Evolutionary conservation across 2,113 vertebrate species (phyloP).

Genomic region (Gopherus flavomarginatus): DNA sequence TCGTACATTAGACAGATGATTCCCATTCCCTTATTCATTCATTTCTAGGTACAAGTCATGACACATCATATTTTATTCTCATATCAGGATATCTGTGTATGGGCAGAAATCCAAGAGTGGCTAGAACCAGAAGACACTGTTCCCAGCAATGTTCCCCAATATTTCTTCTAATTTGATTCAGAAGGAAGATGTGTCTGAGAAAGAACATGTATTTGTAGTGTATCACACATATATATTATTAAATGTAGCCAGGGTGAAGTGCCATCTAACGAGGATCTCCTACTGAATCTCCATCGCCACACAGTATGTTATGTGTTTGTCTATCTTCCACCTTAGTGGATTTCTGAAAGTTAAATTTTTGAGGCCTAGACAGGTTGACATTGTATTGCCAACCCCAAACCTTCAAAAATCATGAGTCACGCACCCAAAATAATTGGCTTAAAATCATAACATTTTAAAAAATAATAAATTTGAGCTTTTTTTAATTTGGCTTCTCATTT

Average conservation of each 20-base stretch:
- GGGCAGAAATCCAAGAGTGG: constrained; percentile 3
- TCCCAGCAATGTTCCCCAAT: rapidly evolving
- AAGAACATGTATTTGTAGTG: rapidly evolving
- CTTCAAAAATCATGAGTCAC: background rate
- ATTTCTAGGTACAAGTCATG: rapidly evolving
- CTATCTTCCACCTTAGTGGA: background rate
- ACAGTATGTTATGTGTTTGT: background rate
- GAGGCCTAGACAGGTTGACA: background rate
- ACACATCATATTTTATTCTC: background rate
- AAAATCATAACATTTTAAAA: background rate
- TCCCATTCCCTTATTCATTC: background rate
- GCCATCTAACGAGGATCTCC: background rate
- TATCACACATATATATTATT: background rate
- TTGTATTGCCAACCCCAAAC: background rate
- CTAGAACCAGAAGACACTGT: background rate
- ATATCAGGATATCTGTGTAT: background rate
- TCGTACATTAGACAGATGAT: rapidly evolving
- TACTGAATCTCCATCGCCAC: rapidly evolving
- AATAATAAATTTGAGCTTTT: background rate
- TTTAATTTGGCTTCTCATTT: background rate
- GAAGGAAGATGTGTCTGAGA: background rate
- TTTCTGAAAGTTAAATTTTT: background rate
- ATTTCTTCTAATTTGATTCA: rapidly evolving
- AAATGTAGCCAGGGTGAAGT: rapidly evolving
- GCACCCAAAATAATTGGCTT: background rate